Evolutionary conservation across 2,797 vertebrate species (phyloP), one percentile per base, ranked within the genome.

Genomic region (Podarcis lilfordi): DNA sequence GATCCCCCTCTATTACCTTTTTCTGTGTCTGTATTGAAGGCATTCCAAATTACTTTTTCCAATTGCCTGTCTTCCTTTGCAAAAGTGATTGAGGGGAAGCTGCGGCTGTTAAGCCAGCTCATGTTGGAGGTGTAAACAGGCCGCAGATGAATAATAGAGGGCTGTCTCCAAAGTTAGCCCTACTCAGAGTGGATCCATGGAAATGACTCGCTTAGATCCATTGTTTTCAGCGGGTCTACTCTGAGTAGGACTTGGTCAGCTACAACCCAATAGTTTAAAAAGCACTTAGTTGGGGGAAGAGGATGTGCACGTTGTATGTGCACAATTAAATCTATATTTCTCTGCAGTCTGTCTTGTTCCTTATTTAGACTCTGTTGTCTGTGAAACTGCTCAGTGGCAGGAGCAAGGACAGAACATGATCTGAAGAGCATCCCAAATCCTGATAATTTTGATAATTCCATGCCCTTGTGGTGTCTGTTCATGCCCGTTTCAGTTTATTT

Each of bases 281-380:
- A 40, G 9, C 0, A 0, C 9, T 81, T 13, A 0, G 2, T 3
- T 8, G 7, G 37, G 40, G 50, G n/a, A 27, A 27, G 1, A 23
- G 3, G 3, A 4, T 86, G 50, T 86, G 21, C 17, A 27, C 4
- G 0, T 10, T 77, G 55, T 8, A 0, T 90, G 88, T 27, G 50
- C 90, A 23, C 9, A 5, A 89, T 93, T 86, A 93, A 0, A n/a
- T 13, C 2, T 6, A 1, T 23, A 86, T 88, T 59, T 45, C 3
- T 15, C 5, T n/a, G 32, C 11, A 27, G 19, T 45, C 45, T 23
- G 1, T 76, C 55, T 10, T 45, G 25, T 50, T 21, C 10, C 45
- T 71, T 59, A n/a, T 59, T 69, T 71, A 66, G 13, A 32, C 7
- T 45, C 8, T 68, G 35, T 32, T 55, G 21, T 43, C 13, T 5